Base-by-base conservation (phyloP, 1,140 invertebrate species). In the Eueides isabella region DNA sequence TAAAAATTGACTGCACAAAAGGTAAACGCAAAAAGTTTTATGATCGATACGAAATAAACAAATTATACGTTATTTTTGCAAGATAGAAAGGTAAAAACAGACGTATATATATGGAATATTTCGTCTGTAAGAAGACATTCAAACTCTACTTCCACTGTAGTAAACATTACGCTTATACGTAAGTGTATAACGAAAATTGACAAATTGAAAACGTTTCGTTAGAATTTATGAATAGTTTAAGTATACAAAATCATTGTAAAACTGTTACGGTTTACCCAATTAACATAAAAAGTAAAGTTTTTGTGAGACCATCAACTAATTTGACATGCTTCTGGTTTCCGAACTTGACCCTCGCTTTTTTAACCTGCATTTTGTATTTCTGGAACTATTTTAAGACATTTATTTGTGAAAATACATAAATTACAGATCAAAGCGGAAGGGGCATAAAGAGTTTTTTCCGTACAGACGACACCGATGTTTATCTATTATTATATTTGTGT, bases 351-450 rank as follows among this genome's bases (percentile, higher is more conserved):
- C 71, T 70, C 30, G 55, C 26, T 70, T 70, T 70, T 69, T 61
- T 70, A 23, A 55, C 48, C 19, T 33, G 16, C 30, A 30, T 28
- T 66, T 16, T 66, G 30, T 65, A 63, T 71, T 61, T 28, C 23
- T 66, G 3, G 11, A 33, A 41, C 63, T 72, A 72, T 72, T 72
- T 66, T 66, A 23, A 28, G 63, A 65, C 1, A 14, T 72, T 72
- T 72, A 72, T 72, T 72, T 72, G 5, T 72, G 63, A 63, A 66
- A 72, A 66, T 61, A 41, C 71, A 72, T 72, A 72, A 72, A 65
- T 72, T 66, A 66, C 33, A 72, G 63, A 72, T 72, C 71, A 72
- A 72, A 72, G 70, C 61, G 61, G 71, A 72, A 72, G 35, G 28
- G 64, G 44, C 71, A 31, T 65, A n/a, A 61, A 35, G n/a, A 48